Evolutionary conservation across 2,888 invertebrate genomes (phyloP), one percentile per base, ranked within the genome.

Genomic region (Euzetes globulus): DNA sequence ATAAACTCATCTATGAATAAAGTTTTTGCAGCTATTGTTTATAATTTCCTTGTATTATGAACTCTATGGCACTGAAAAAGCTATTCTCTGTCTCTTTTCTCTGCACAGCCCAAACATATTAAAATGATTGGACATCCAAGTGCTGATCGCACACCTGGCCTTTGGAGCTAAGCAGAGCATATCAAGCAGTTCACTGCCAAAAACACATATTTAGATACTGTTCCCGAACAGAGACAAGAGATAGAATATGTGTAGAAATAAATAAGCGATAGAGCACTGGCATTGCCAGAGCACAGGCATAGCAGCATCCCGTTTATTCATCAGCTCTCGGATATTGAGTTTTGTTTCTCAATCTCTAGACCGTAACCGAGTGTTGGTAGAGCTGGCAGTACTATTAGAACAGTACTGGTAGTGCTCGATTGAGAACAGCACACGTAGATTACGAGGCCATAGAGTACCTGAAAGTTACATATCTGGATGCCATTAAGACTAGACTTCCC

Each of bases 311-410:
- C 70, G 70, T 70, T 70, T 70, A 70, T 70, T 70, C 70, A 70
- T 70, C 70, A 68, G 70, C 2, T 70, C 13, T n/a, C n/a, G 70
- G 70, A 70, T 47, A 70, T 70, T 70, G 70, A 70, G 70, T 70
- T 45, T 70, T 70, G 70, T 70, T 70, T 70, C 70, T 70, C 70
- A 70, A 45, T 70, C 70, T 70, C 45, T 70, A 70, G 70, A 70
- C 70, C 70, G 70, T 70, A 70, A 70, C 70, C 45, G 70, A 70
- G 70, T 70, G 47, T 15, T 63, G 70, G 11, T n/a, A 63, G 55
- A 55, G 55, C 58, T 25, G 25, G 41, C 7, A 41, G 41, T 25
- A 27, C 27, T 27, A 27, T 2, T 27, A n/a, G n/a, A n/a, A 17
- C 22, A 55, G 27, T 15, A 17, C 13, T 7, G 27, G 41, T 19